These are phyloP conservation scores for Melitaea athalia DNA, from an alignment of 2,888 invertebrate genomes.

Conservation along the genomic window DNA sequence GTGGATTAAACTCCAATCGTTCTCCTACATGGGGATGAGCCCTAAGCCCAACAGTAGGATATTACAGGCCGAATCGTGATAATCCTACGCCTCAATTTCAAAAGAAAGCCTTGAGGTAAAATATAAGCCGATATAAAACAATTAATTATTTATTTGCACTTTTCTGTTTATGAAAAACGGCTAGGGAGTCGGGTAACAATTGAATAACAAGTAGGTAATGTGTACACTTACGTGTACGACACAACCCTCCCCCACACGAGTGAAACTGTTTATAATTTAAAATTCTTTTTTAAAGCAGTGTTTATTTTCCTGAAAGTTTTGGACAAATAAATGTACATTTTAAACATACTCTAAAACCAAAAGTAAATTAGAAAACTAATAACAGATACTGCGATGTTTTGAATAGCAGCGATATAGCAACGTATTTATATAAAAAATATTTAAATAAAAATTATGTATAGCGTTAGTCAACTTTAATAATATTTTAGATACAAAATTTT, in stretches of 20 bases:
- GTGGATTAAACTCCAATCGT: too few species aligned
- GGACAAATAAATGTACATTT: neutral
- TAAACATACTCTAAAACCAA: neutral
- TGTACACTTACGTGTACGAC: slow-evolving; percentile 16
- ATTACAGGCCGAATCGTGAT: too few species aligned
- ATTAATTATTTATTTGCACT: neutral
- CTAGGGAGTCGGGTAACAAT: neutral
- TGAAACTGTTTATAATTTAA: slow-evolving; percentile 19
- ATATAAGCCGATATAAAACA: too few species aligned
- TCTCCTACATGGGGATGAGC: too few species aligned
- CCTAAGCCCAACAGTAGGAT: too few species aligned
- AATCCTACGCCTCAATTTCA: too few species aligned
- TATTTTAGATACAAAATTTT: too few species aligned
- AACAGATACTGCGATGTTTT: neutral
- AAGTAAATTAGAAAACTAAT: neutral
- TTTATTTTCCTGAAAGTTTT: neutral
- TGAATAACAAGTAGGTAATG: slow-evolving; percentile 17
- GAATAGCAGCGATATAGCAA: too few species aligned
- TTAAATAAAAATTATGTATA: too few species aligned
- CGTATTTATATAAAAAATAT: too few species aligned
- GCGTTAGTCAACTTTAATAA: too few species aligned
- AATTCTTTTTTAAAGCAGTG: neutral
- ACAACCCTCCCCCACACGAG: slow-evolving; percentile 19
- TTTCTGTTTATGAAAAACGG: neutral
- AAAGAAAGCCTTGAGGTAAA: neutral